Evolutionary conservation across 2,113 vertebrate species (phyloP).

Genomic region (Plectropomus leopardus): DNA sequence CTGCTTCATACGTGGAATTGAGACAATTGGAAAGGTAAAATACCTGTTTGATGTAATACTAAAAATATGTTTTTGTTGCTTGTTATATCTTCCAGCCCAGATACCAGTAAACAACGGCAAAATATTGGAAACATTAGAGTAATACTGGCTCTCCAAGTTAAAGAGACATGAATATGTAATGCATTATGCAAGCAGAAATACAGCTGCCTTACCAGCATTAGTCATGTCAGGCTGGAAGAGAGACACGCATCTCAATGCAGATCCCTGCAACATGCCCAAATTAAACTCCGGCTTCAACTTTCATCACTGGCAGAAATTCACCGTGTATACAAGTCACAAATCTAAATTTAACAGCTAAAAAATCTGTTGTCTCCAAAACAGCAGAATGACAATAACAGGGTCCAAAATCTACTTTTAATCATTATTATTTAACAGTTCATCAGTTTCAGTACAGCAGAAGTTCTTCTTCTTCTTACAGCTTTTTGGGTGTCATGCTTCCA

Average conservation of each 20-base stretch:
- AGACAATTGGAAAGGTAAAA: slow-evolving; percentile 90
- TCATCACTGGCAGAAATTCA: slow-evolving; percentile 2
- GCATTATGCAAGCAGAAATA: background rate
- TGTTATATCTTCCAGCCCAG: background rate
- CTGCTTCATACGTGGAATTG: slow-evolving; percentile 90
- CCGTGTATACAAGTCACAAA: background rate
- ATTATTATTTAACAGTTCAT: no score
- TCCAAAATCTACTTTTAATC: no score
- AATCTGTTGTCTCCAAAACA: background rate
- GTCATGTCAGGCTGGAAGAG: background rate
- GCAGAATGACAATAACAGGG: no score
- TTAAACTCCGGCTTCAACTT: background rate
- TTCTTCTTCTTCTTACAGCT: no score
- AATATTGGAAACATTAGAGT: background rate
- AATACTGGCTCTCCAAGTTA: background rate
- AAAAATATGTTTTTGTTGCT: background rate
- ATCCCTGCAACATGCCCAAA: background rate
- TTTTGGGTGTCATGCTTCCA: no score
- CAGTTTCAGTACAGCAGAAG: no score
- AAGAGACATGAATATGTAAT: background rate
- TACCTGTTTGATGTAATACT: background rate
- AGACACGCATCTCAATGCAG: background rate
- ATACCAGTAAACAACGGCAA: background rate
- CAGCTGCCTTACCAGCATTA: background rate
- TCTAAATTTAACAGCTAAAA: background rate